Conservation (phyloP, 2,797 vertebrate genomes). For the Muscicapa comitata region DNA sequence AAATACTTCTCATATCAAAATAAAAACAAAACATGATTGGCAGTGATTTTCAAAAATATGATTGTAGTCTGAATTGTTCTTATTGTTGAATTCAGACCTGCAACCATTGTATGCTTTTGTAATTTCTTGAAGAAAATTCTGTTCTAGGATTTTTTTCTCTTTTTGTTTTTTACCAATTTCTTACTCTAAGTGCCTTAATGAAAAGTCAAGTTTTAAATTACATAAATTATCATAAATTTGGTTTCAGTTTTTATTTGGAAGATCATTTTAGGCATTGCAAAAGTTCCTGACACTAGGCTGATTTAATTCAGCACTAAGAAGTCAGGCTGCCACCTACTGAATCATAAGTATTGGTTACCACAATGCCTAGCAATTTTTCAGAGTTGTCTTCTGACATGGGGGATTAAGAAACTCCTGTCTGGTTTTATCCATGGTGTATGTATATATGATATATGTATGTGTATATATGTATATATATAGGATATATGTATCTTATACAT, state of each 20-base stretch:
- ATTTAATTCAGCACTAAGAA: not conserved
- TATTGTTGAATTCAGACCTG: not conserved
- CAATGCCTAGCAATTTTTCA: not conserved
- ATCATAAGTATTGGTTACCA: not conserved
- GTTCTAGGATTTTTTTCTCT: not conserved
- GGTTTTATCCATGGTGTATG: not conserved
- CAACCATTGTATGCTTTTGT: not conserved
- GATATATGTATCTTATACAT: not conserved
- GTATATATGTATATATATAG: too few relatives aligned
- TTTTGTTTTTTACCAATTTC: not conserved
- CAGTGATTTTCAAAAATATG: not conserved
- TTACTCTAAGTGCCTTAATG: not conserved
- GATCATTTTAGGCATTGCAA: not conserved
- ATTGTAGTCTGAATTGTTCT: not conserved
- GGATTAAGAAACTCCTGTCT: not conserved
- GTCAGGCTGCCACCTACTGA: not conserved
- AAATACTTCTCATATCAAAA: not conserved
- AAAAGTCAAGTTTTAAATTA: not conserved
- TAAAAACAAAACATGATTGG: not conserved
- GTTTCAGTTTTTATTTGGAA: not conserved
- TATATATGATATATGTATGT: not conserved
- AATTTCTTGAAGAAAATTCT: not conserved
- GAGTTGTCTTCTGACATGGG: not conserved
- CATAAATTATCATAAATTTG: not conserved
- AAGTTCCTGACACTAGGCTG: not conserved